Base-by-base conservation (phyloP, 2,113 vertebrate species). In the Phylloscopus whistleri region DNA sequence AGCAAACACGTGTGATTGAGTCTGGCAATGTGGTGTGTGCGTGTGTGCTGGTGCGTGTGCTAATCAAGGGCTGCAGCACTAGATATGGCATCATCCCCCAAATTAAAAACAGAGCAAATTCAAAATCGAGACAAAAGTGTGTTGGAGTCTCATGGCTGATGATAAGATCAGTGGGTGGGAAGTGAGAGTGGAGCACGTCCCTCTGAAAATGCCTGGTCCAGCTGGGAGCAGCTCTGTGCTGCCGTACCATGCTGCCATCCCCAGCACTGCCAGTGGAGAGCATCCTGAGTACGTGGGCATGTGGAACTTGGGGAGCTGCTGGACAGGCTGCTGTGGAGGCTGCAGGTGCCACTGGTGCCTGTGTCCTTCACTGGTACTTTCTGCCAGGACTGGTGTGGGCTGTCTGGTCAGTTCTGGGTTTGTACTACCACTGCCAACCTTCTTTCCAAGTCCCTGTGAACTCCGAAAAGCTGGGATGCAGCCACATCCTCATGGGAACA, bases 1-100 rank as follows among this genome's bases (percentile, higher is more conserved):
- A 91, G 84, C 89, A 96, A 97, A 97, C 82, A 87, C n/a, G 76
- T 94, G 81, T 95, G 95, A 95, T 94, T 93, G 86, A 87, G 76
- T 93, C 88, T 95, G 95, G 90, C 94, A 95, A 23, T 51, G 79
- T 8, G 30, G 48, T 37, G 55, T 43, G 75, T 90, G 84, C 1
- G 2, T 83, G 55, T 72, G 73, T 35, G 68, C 51, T 1, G 10
- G 48, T 84, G 84, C 7, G 3, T 8, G 66, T 88, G 83, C 72
- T 91, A 75, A 96, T 96, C 92, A 92, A 59, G 92, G 72, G 67
- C 92, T 67, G 59, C 20, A 15, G 66, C 6, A 8, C 74, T 44
- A 56, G 73, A 46, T 95, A 48, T 0, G 3, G 62, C 89, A 79
- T 90, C 84, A 68, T 89, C 91, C 82, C 76, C 56, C 64, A 96